Evolutionary conservation across 2,113 vertebrate genomes (phyloP).

Genomic region (Hemichromis elongatus): DNA sequence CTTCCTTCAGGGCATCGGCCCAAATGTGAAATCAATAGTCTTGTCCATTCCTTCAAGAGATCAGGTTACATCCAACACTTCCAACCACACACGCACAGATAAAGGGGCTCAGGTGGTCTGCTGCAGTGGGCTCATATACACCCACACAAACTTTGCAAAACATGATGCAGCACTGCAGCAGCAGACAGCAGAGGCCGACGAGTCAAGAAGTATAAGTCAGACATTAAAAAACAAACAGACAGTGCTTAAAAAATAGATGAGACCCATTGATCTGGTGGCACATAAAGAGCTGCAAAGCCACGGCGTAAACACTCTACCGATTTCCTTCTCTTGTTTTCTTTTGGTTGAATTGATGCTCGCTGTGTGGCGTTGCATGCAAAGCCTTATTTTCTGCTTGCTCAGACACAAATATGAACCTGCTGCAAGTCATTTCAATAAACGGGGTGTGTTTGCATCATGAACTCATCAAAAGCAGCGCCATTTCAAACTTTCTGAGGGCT

Average conservation of each 20-base stretch:
- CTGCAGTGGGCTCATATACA: conserved; percentile 22
- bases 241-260: neutral
- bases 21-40: conserved; percentile 61
- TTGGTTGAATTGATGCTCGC: neutral
- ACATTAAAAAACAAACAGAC: neutral
- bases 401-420: neutral
- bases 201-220: neutral
- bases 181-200: neutral
- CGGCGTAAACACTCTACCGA: neutral
- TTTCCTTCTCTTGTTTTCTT: neutral
- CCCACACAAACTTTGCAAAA: conserved; percentile 10
- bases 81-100: neutral
- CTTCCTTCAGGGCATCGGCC: conserved; percentile 13
- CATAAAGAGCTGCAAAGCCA: neutral
- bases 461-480: neutral
- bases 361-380: neutral
- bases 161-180: conserved; percentile 52
- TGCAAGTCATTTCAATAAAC: neutral
- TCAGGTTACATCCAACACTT: conserved; percentile 26
- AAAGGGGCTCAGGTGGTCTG: conserved; percentile 45
- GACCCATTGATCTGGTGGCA: neutral
- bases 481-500: neutral
- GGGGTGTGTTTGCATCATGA: neutral
- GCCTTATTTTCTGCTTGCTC: neutral
- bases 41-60: conserved; percentile 38